Evolutionary conservation across 1,140 invertebrate genomes (phyloP).

Genomic region (Chlorops oryzae): DNA sequence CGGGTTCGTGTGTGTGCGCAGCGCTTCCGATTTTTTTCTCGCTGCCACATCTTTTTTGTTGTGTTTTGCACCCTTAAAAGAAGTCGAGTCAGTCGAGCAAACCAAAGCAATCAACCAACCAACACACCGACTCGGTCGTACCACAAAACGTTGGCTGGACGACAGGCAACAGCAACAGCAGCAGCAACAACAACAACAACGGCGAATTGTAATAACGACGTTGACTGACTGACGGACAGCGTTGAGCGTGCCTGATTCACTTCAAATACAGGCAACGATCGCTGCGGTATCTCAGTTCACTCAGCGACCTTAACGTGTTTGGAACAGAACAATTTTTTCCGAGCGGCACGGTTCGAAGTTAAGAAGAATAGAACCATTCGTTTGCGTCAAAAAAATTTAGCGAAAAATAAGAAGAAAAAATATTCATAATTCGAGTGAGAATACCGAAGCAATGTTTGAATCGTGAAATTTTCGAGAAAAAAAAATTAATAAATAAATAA

Average conservation of each 20-base stretch:
- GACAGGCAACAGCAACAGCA: neutral
- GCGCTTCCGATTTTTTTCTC: neutral
- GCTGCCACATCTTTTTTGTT: slow-evolving; percentile 13
- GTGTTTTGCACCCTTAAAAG: slow-evolving; percentile 31
- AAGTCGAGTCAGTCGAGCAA: slow-evolving; percentile 9
- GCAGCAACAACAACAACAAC: slow-evolving; percentile 18
- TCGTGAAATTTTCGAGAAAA: too few relatives aligned
- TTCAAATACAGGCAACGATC: slow-evolving; percentile 48
- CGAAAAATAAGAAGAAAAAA: too few relatives aligned
- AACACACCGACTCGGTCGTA: slow-evolving; percentile 25
- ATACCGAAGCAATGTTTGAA: too few relatives aligned
- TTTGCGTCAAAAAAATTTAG: too few relatives aligned
- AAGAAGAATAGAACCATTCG: too few relatives aligned
- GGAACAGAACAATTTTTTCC: too few relatives aligned
- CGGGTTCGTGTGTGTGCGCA: slow-evolving; percentile 1
- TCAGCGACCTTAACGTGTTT: slow-evolving; percentile 46
- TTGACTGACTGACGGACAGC: too few relatives aligned
- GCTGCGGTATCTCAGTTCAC: slow-evolving; percentile 47
- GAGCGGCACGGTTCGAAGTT: too few relatives aligned
- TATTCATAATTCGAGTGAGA: too few relatives aligned
- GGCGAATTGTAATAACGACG: too few relatives aligned
- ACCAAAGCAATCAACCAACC: slow-evolving; percentile 8
- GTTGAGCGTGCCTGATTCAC: slow-evolving; percentile 41
- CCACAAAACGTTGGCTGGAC: slow-evolving; percentile 16
- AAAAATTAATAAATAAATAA: too few relatives aligned